Evolutionary conservation across 2,797 vertebrate species (phyloP).

Genomic region (Chrysolophus pictus): DNA sequence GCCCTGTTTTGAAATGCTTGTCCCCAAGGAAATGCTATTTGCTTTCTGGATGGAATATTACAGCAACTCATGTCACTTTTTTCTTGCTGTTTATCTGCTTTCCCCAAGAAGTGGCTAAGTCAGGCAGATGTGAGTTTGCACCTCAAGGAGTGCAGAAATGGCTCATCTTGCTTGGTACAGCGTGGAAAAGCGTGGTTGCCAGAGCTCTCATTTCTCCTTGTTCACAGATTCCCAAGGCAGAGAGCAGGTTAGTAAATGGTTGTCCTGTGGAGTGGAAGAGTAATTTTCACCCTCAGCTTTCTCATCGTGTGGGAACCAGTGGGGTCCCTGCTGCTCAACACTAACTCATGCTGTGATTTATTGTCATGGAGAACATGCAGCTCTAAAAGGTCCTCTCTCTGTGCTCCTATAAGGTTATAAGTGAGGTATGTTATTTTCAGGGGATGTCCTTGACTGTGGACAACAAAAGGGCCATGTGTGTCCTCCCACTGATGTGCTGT

Average conservation of each 20-base stretch:
- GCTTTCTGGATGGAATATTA: neutral
- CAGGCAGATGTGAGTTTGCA: neutral
- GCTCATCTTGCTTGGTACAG: neutral
- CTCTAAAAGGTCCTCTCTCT: neutral
- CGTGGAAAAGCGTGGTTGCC: neutral
- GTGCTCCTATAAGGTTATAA: neutral
- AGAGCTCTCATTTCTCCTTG: neutral
- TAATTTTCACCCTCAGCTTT: neutral
- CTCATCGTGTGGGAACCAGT: accelerated
- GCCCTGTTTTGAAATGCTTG: no score
- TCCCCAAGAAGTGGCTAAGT: neutral
- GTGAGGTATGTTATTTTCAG: neutral
- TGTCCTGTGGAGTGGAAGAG: neutral
- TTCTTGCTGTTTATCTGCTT: neutral
- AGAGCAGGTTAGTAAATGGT: neutral
- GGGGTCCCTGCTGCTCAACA: neutral
- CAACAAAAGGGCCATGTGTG: neutral
- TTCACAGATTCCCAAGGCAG: neutral
- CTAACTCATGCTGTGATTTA: neutral
- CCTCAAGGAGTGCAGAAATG: neutral
- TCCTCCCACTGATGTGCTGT: neutral
- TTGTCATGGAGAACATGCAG: neutral
- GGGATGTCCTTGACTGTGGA: neutral
- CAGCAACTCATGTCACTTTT: neutral
- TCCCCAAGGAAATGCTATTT: neutral